phyloP scores from a whole-genome alignment of 1,140 invertebrate species.

The Sitodiplosis mosellana region DNA sequence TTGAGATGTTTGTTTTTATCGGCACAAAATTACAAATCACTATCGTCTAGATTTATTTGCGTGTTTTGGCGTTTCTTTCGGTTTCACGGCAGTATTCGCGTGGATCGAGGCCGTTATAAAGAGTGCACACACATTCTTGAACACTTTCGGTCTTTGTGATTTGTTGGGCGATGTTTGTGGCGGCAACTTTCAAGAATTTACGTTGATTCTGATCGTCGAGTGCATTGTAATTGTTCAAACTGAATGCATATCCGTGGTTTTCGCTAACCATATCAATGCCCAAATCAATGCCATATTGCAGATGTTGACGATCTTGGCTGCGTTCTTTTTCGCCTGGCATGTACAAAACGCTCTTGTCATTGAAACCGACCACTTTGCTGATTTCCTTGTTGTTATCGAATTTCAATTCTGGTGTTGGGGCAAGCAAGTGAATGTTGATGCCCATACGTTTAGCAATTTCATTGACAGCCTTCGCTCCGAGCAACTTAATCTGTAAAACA shows the following conservation, averaged over 20 bases:
- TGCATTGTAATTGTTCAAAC: slow-evolving; percentile 18
- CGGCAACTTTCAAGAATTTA: slow-evolving; percentile 10
- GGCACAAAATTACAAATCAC: too few relatives aligned
- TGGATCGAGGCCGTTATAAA: slow-evolving; percentile 9
- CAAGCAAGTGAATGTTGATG: slow-evolving; percentile 12
- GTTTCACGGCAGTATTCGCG: background rate
- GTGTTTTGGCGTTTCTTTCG: background rate
- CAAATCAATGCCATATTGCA: slow-evolving; percentile 31
- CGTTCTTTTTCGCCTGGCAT: slow-evolving; percentile 32
- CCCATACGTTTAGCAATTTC: background rate
- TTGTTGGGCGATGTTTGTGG: slow-evolving; percentile 17
- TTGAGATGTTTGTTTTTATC: too few relatives aligned
- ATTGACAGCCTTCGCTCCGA: slow-evolving; percentile 16
- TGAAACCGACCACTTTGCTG: slow-evolving; percentile 24
- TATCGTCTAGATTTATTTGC: too few relatives aligned
- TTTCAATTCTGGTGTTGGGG: slow-evolving; percentile 13
- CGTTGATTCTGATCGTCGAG: slow-evolving; percentile 15
- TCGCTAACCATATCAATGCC: slow-evolving; percentile 28
- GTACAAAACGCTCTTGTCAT: slow-evolving; percentile 28
- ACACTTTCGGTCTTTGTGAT: slow-evolving; percentile 19
- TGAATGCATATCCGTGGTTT: slow-evolving; percentile 20
- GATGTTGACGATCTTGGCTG: slow-evolving; percentile 30
- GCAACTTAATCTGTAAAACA: slow-evolving; percentile 16
- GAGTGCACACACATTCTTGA: slow-evolving; percentile 16
- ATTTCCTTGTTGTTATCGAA: slow-evolving; percentile 9